Conservation (phyloP, 2,113 vertebrate genomes). For the Morone chrysops region DNA sequence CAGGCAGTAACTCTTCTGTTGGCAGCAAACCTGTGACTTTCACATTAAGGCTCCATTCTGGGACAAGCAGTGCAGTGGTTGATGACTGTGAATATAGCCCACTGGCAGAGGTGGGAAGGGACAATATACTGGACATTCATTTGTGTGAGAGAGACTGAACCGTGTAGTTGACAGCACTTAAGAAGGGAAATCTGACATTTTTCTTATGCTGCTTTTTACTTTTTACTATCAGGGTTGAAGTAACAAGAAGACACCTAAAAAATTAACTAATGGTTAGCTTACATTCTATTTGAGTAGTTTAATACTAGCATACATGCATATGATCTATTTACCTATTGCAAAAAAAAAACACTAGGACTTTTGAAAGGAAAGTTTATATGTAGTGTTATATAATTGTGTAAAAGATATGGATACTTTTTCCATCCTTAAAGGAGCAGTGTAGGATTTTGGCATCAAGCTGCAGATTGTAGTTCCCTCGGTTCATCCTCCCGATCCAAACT, state of each 20-base stretch:
- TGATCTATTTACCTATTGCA: background rate
- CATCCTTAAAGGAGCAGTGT: too few relatives aligned
- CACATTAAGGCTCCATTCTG: background rate
- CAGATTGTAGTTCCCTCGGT: too few relatives aligned
- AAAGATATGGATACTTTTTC: background rate
- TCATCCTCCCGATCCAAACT: too few relatives aligned
- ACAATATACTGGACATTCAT: background rate
- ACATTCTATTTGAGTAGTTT: background rate
- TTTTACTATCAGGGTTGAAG: background rate
- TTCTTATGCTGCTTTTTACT: background rate
- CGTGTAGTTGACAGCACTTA: background rate
- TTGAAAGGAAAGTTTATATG: background rate
- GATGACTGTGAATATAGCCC: background rate
- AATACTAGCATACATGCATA: background rate
- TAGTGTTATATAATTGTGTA: background rate
- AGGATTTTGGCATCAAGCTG: too few relatives aligned
- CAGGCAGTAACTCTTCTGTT: background rate
- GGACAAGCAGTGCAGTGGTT: background rate
- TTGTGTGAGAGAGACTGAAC: background rate
- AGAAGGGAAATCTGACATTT: background rate
- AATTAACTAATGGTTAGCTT: background rate
- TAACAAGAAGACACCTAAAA: background rate
- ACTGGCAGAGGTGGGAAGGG: background rate
- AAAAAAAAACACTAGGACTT: background rate
- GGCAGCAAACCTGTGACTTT: slow-evolving; percentile 15